These are phyloP conservation scores for Lanistes nyassanus DNA, from an alignment of 1,140 invertebrate species.

Conservation along the genomic window DNA sequence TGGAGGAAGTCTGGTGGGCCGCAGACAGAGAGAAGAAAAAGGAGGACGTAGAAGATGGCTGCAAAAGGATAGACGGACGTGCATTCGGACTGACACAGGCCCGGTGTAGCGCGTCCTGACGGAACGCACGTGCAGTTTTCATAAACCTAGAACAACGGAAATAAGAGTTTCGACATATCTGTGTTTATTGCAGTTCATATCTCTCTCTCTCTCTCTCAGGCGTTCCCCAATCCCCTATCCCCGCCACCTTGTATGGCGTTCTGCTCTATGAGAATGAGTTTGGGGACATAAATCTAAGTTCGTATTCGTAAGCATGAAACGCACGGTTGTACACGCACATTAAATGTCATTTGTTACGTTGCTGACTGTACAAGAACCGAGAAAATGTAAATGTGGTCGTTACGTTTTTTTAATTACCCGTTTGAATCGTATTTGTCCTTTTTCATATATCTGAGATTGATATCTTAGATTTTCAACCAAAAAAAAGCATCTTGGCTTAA, in stretches of 20 bases:
- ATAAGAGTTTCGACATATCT: no score
- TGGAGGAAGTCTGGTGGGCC: neutral
- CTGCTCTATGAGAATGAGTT: neutral
- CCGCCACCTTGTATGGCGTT: neutral
- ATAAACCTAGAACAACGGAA: conserved; percentile 5
- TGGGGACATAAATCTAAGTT: no score
- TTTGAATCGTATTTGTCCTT: no score
- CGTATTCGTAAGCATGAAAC: no score
- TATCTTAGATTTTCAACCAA: no score
- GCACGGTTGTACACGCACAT: no score
- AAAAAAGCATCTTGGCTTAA: no score
- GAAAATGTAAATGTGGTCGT: no score
- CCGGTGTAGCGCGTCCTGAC: conserved; percentile 6
- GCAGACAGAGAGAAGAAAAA: neutral
- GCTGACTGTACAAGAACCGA: no score
- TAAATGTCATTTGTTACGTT: no score
- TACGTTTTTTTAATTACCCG: no score
- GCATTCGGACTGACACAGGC: conserved; percentile 6
- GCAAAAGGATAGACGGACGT: conserved; percentile 5
- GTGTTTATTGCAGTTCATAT: neutral
- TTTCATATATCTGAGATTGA: no score
- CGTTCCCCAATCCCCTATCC: neutral
- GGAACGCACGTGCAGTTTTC: conserved; percentile 10
- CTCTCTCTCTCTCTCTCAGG: neutral
- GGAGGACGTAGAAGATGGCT: neutral